Evolutionary conservation across 1,140 invertebrate genomes (phyloP).

Genomic region (Berghia stephanieae): DNA sequence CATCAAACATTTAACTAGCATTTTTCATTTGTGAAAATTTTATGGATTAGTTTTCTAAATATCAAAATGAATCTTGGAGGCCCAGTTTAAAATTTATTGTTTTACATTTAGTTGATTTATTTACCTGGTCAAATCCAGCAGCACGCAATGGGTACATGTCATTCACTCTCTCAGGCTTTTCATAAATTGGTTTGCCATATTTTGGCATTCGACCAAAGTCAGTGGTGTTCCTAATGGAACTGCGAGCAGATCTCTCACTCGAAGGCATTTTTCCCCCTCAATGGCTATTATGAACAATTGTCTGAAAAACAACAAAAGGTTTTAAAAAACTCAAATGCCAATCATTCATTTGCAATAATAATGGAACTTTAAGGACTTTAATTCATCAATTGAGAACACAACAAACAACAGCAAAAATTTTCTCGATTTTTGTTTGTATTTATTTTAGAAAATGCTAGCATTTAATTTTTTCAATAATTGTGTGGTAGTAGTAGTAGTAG

Average conservation of each 20-base stretch:
- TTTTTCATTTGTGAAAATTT: neutral
- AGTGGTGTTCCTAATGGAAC: neutral
- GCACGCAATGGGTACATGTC: constrained; percentile 52
- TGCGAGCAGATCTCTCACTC: neutral
- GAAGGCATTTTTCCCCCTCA: constrained; percentile 32
- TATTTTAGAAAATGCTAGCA: too few species aligned
- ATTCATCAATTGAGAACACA: too few species aligned
- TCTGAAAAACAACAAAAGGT: too few species aligned
- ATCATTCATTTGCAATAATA: too few species aligned
- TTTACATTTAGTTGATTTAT: too few species aligned
- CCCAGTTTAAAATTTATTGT: neutral
- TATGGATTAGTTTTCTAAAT: neutral
- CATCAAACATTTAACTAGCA: neutral
- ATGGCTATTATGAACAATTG: too few species aligned
- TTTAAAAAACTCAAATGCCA: too few species aligned
- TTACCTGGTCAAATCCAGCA: constrained; percentile 52
- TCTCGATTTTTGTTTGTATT: too few species aligned
- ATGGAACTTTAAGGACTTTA: too few species aligned
- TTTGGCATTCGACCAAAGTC: constrained; percentile 17
- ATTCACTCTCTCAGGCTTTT: constrained; percentile 45
- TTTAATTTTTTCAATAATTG: too few species aligned
- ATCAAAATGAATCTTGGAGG: neutral
- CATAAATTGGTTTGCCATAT: neutral
- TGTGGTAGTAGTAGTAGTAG: too few species aligned
- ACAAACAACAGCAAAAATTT: too few species aligned